Conservation (phyloP, 2,113 vertebrate species). For the Nipponia nippon region DNA sequence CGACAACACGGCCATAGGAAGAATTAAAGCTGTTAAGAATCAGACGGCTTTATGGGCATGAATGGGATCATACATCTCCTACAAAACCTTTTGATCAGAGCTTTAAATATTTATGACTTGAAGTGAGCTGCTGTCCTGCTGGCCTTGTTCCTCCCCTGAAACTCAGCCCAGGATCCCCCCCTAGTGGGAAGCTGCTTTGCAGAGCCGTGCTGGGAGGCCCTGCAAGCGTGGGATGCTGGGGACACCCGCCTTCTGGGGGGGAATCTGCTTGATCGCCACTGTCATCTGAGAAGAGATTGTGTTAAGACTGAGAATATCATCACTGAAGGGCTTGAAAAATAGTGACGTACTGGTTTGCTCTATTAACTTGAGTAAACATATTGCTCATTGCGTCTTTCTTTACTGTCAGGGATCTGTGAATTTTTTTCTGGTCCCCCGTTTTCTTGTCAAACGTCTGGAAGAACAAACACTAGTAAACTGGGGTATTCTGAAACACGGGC, state of each 20-base stretch:
- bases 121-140: neutral
- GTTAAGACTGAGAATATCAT: neutral
- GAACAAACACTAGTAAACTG: neutral
- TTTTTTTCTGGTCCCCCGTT: neutral
- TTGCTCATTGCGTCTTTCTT: neutral
- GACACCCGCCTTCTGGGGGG: neutral
- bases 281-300: neutral
- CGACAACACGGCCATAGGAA: neutral
- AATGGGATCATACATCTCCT: neutral
- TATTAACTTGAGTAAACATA: neutral
- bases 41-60: neutral
- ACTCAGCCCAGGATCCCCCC: conserved; percentile 14
- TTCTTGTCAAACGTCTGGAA: neutral
- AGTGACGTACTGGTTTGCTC: neutral
- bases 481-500: neutral
- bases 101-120: neutral
- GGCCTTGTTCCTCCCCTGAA: neutral
- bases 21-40: neutral
- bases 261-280: neutral
- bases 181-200: conserved; percentile 16
- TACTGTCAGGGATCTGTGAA: neutral
- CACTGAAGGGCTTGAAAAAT: neutral
- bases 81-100: neutral
- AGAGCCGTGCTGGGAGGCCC: neutral
- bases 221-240: neutral